These are phyloP conservation scores for Hucho hucho DNA, from an alignment of 2,113 vertebrate species.

Conservation along the genomic window DNA sequence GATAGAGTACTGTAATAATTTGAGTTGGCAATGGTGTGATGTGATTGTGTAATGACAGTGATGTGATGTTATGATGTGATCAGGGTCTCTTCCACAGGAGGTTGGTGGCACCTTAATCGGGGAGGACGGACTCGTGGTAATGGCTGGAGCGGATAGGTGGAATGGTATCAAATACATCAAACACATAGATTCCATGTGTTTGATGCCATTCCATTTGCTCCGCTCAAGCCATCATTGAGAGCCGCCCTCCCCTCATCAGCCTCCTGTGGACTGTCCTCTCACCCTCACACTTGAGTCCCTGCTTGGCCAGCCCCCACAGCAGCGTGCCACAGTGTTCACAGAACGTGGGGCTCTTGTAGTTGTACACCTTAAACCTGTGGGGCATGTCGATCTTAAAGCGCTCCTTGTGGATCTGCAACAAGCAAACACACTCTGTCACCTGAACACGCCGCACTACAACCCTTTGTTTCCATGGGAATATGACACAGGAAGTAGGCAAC, in stretches of 20 bases:
- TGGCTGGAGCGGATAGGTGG: too few species aligned
- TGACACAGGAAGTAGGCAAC: neutral
- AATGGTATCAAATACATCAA: too few species aligned
- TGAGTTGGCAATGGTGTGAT: neutral
- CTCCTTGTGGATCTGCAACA: conserved; percentile 91
- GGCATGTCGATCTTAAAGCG: conserved; percentile 98
- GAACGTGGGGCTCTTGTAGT: conserved; percentile 95
- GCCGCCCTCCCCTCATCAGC: conserved; percentile 14
- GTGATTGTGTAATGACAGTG: neutral
- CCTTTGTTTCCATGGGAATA: neutral
- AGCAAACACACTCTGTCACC: neutral
- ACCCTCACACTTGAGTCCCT: conserved; percentile 98
- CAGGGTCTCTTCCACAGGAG: neutral
- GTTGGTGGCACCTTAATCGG: too few species aligned
- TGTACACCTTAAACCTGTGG: conserved; percentile 94
- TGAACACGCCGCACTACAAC: neutral
- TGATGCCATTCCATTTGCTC: too few species aligned
- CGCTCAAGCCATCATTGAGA: too few species aligned
- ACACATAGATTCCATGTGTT: too few species aligned
- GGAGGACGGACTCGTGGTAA: too few species aligned
- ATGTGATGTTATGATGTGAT: neutral
- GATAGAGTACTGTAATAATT: neutral
- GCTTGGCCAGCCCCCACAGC: conserved; percentile 92
- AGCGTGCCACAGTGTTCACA: conserved; percentile 97
- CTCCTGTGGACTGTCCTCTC: conserved; percentile 49